Base-by-base conservation (phyloP, 2,888 invertebrate species). In the Synergus laeviventris region DNA sequence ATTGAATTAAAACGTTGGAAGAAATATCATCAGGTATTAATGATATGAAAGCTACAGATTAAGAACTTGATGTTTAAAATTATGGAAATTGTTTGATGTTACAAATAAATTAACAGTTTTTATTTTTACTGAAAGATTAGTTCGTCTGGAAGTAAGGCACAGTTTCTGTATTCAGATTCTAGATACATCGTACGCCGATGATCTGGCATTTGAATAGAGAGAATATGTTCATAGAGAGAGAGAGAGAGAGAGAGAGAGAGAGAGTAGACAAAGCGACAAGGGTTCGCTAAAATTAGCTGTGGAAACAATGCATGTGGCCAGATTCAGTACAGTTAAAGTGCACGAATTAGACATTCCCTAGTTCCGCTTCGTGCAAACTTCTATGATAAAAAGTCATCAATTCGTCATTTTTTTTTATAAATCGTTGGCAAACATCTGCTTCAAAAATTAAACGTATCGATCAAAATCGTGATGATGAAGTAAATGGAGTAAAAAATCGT, bases 291-390 rank as follows among this genome's bases (percentile, higher is more conserved):
- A 90, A 90, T 90, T 90, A 90, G 88, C 88, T 81, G 78, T 75
- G 83, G 84, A 83, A 89, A 90, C 90, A 90, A 90, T 90, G 88
- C 87, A 86, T 87, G 88, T 86, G 89, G 87, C 86, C 87, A 85
- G 87, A 86, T 89, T 89, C 87, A 86, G 85, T 81, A 85, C 83
- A 87, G 84, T 82, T 84, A 84, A 80, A 86, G 84, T 83, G 82
- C 39, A 64, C 18, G 11, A 64, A 64, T 39, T 21, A 64, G 5
- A 21, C 39, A 39, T 39, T 21, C 36, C 61, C 61, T n/a, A 38
- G 38, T 38, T 62, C 38, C 38, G 61, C 11, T 62, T n/a, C 1
- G 11, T 38, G 36, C 36, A 62, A n/a, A n/a, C 11, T 38, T 62
- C 18, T 49, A 49, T 49, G n/a, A n/a, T n/a, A 9, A 45, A 14